phyloP scores from a whole-genome alignment of 2,113 vertebrate genomes.

The Saguinus midas region DNA sequence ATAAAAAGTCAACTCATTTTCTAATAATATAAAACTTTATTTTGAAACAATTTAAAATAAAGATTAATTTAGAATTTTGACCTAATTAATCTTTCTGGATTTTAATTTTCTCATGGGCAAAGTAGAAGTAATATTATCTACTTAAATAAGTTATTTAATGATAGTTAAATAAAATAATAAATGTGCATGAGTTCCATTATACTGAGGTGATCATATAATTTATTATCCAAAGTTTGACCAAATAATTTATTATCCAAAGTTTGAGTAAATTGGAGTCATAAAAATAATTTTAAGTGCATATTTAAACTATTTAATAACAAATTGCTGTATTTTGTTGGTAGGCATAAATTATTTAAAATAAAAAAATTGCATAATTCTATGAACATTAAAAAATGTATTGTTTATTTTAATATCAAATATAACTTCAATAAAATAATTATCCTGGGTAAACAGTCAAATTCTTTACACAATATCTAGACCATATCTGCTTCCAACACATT shows the following conservation, averaged over 20 bases:
- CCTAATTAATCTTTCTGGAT: neutral
- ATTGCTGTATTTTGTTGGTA: neutral
- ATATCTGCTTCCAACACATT: neutral
- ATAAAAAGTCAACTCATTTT: neutral
- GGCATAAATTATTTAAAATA: neutral
- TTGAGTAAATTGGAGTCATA: neutral
- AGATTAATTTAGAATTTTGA: neutral
- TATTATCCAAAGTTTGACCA: neutral
- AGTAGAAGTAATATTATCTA: neutral
- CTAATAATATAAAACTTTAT: neutral
- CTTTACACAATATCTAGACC: neutral
- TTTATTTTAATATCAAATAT: neutral
- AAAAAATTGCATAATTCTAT: neutral
- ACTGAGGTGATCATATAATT: neutral
- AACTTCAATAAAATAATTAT: neutral
- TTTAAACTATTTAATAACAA: neutral
- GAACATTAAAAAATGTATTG: neutral
- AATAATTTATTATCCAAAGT: neutral
- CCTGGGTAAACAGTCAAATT: neutral
- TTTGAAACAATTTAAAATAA: slow-evolving; percentile 3
- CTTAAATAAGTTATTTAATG: neutral
- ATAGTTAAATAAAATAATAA: neutral
- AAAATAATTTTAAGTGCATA: neutral
- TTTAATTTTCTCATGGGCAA: neutral
- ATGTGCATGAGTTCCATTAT: neutral